Evolutionary conservation across 2,797 vertebrate genomes (phyloP).

Genomic region (Thunnus albacares): DNA sequence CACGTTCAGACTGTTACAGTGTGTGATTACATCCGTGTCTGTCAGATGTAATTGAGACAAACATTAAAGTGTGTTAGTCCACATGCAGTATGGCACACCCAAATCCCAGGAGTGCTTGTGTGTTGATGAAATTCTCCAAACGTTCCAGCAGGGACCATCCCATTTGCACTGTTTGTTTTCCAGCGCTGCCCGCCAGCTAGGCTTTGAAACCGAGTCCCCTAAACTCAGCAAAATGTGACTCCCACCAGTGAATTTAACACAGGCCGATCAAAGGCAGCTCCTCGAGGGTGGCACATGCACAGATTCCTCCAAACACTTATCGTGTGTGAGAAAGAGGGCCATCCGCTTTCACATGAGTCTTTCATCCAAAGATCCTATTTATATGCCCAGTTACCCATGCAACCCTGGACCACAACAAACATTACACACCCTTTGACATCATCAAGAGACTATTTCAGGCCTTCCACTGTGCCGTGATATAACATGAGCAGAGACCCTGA

Average conservation of each 20-base stretch:
- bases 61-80: constrained; percentile 56
- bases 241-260: constrained; percentile 67
- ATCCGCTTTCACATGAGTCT: constrained; percentile 57
- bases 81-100: constrained; percentile 7
- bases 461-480: constrained; percentile 50
- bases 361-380: constrained; percentile 83
- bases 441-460: constrained; percentile 78
- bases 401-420: constrained; percentile 80
- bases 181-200: constrained; percentile 53
- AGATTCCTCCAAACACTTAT: constrained; percentile 62
- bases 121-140: constrained; percentile 53
- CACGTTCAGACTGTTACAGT: constrained; percentile 7
- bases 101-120: constrained; percentile 41
- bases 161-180: constrained; percentile 64
- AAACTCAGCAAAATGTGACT: constrained; percentile 81
- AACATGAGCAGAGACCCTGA: constrained; percentile 68
- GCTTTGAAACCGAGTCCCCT: constrained; percentile 63
- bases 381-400: constrained; percentile 80
- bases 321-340: constrained; percentile 49
- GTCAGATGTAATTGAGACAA: constrained; percentile 43
- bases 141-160: constrained; percentile 59
- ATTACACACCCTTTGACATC: constrained; percentile 76
- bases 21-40: constrained; percentile 44
- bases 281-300: constrained; percentile 59
- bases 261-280: constrained; percentile 70